phyloP scores from a whole-genome alignment of 2,888 invertebrate species.

The Cinara cedri region DNA sequence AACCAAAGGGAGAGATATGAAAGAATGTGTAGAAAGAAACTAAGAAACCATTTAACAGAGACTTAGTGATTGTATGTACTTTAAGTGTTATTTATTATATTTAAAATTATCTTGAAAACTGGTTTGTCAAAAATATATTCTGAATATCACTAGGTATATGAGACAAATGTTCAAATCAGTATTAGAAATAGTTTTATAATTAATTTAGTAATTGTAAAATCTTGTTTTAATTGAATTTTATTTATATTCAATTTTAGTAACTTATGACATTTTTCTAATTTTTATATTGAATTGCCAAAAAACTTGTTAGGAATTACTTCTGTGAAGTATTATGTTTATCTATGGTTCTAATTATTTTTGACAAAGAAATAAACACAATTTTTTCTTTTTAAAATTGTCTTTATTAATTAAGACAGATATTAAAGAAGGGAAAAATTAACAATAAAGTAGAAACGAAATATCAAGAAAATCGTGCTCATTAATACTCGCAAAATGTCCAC shows the following conservation, averaged over 20 bases:
- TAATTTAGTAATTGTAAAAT: not conserved
- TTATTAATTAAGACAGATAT: slow-evolving; percentile 46
- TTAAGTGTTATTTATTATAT: not conserved
- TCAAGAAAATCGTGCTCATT: slow-evolving; percentile 45
- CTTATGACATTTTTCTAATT: not conserved
- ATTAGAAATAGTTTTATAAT: not conserved
- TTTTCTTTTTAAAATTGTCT: slow-evolving; percentile 39
- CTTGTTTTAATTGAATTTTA: not conserved
- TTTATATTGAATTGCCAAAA: not conserved
- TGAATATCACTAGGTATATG: not conserved
- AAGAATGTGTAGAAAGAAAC: slow-evolving; percentile 63
- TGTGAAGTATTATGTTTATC: not conserved
- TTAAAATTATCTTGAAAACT: not conserved
- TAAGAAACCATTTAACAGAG: not conserved
- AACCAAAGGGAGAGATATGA: slow-evolving; percentile 77
- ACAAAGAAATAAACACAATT: slow-evolving; percentile 10
- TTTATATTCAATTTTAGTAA: not conserved
- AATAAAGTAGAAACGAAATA: slow-evolving; percentile 39
- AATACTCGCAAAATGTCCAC: slow-evolving; percentile 37
- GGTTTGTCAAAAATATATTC: not conserved
- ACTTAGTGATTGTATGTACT: not conserved
- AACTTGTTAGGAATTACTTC: not conserved
- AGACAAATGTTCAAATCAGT: not conserved
- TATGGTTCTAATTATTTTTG: not conserved
- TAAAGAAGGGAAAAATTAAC: slow-evolving; percentile 27